Conservation (phyloP, 1,140 invertebrate genomes). For the Zaprionus camerounensis region DNA sequence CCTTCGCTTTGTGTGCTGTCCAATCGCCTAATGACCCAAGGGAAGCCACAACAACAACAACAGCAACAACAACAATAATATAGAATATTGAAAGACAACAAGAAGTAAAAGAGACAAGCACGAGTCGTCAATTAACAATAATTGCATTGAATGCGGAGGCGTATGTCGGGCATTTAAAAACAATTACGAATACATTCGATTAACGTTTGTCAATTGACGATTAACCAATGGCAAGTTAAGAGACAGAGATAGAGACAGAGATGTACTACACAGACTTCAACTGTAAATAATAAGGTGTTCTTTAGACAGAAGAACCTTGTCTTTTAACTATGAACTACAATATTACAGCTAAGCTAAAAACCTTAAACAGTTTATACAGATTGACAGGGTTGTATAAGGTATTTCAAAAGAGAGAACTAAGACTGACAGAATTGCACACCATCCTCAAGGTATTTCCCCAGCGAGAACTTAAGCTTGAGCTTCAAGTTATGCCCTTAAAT, state of each 20-base stretch:
- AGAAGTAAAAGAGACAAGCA: not conserved
- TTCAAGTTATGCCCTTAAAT: too few relatives aligned
- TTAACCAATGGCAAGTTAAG: not conserved
- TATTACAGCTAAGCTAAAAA: not conserved
- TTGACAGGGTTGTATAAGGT: too few relatives aligned
- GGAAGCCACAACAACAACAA: not conserved
- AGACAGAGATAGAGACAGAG: too few relatives aligned
- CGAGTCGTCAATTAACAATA: slow-evolving; percentile 29
- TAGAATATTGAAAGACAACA: not conserved
- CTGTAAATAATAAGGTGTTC: not conserved
- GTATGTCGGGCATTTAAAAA: slow-evolving; percentile 32
- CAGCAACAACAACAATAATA: not conserved
- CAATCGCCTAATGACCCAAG: slow-evolving; percentile 7
- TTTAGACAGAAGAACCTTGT: not conserved
- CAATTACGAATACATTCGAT: slow-evolving; percentile 20
- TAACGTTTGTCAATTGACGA: not conserved
- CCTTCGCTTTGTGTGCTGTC: not conserved
- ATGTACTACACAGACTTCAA: too few relatives aligned
- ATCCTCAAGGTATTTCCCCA: too few relatives aligned
- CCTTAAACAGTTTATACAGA: not conserved
- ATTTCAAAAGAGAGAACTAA: too few relatives aligned
- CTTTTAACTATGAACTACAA: too few relatives aligned
- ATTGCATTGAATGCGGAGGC: slow-evolving; percentile 21
- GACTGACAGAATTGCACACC: too few relatives aligned
- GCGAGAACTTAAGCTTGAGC: too few relatives aligned